These are phyloP conservation scores for Agrilus cyanescens DNA, from an alignment of 2,888 invertebrate genomes.

Conservation along the genomic window DNA sequence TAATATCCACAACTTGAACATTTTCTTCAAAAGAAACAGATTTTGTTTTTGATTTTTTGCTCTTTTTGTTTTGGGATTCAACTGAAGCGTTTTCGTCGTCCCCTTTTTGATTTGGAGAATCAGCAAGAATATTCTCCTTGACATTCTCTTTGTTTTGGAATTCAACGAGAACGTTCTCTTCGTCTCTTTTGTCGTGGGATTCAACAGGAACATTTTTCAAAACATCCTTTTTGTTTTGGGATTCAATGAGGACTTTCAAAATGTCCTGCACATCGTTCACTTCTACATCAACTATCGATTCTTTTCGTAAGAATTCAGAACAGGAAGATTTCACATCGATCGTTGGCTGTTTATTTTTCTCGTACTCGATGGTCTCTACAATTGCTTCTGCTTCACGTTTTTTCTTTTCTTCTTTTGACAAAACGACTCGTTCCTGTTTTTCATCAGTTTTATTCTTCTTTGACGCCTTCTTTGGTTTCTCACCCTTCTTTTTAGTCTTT, in stretches of 20 bases:
- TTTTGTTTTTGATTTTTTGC: constrained; percentile 23
- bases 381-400: not conserved
- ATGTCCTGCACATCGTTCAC: constrained; percentile 31
- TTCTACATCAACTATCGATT: constrained; percentile 33
- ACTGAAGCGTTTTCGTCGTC: not conserved
- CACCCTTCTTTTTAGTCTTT: constrained; percentile 12
- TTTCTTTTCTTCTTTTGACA: too few species aligned
- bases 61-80: constrained; percentile 6
- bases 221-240: constrained; percentile 2
- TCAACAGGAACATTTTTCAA: constrained; percentile 27
- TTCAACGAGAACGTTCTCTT: constrained; percentile 27
- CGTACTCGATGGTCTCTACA: not conserved
- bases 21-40: constrained; percentile 30
- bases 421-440: not conserved
- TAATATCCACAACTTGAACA: constrained; percentile 24
- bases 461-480: constrained; percentile 11
- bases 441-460: not conserved
- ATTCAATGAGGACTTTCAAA: constrained; percentile 27
- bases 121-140: constrained; percentile 28
- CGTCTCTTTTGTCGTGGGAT: constrained; percentile 30
- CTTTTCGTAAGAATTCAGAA: constrained; percentile 19
- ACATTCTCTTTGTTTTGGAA: constrained; percentile 13
- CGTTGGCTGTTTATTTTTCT: too few species aligned
- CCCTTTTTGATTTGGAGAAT: constrained; percentile 7
- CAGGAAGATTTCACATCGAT: too few species aligned